Percentiles rank a stretch among this genome's conserved stretches.
Evolutionary conservation across 2,797 vertebrate species (phyloP).

Genomic region (Chiropotes sagulatus): DNA sequence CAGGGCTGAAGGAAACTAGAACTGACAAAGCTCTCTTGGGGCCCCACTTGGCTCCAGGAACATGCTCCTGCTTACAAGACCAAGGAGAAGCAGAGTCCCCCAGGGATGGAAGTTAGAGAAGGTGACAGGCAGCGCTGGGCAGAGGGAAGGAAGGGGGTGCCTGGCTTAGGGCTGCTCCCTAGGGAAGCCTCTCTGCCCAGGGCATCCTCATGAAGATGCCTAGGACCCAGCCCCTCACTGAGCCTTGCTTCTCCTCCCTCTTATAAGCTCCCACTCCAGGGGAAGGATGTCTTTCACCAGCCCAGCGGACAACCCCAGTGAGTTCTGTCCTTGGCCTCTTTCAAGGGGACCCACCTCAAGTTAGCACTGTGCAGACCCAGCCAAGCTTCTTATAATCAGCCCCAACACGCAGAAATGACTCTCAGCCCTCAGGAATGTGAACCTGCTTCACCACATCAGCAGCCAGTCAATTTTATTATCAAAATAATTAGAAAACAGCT

Average conservation of each 20-base stretch:
- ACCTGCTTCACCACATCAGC: neutral
- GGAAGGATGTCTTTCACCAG: neutral
- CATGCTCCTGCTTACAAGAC: neutral
- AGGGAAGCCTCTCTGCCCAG: neutral
- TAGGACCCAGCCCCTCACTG: neutral
- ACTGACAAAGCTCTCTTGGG: neutral
- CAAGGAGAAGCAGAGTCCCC: neutral
- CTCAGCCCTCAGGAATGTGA: neutral
- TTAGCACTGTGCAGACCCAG: neutral
- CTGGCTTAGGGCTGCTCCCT: neutral
- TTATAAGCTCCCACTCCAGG: neutral
- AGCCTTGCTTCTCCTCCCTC: neutral
- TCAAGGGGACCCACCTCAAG: neutral
- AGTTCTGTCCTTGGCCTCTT: neutral
- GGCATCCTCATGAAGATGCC: neutral
- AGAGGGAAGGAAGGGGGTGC: neutral
- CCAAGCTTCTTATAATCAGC: neutral
- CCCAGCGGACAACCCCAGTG: neutral
- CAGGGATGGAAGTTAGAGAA: neutral
- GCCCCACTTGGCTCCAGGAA: neutral
- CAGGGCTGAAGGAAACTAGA: neutral
- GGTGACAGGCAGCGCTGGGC: neutral
- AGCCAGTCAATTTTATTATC: neutral
- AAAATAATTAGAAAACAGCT: neutral
- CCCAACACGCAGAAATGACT: neutral